Evolutionary conservation across 2,888 invertebrate species (phyloP), one percentile per base, ranked within the genome.

Genomic region (Lasioglossum leucozonium): DNA sequence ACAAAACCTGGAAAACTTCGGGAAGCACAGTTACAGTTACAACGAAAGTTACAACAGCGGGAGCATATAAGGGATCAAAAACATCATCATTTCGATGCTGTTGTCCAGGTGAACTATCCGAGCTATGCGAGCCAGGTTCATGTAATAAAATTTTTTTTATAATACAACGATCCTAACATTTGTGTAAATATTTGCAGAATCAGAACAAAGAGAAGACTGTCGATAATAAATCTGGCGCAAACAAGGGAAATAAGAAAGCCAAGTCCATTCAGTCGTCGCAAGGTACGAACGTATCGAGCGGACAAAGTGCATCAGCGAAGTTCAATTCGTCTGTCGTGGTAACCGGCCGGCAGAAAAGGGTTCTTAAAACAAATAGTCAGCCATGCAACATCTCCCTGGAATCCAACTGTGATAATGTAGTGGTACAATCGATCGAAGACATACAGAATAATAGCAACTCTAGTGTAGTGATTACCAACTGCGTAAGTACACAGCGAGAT

Each of bases 11-110:
- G 94, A 72, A 95, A 96, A 93, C 96, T 96, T 88, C 95, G 96
- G 82, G 96, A 97, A 92, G 96, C 96, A 72, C 96, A 96, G 90
- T 92, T 97, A 73, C 96, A 97, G 87, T 94, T 97, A 75, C 97
- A 97, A 92, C 96, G 97, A 87, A 97, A 97, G 94, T 95, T 97
- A 81, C 96, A 97, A 86, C 97, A 97, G 92, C 96, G 96, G 87
- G 97, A 96, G 94, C 95, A 96, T 44, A 96, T 96, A 74, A 95
- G 96, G 94, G 96, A 97, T 95, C 96, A 96, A 91, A 97, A 96
- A 92, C 95, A 96, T 89, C 92, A 92, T 87, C 90, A 93, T 78
- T 81, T 90, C 37, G 93, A 94, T 55, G 87, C 88, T 80, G 87
- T 90, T 85, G 73, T 87, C 69, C 93, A 92, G 91, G 93, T 93